A percentile compares a stretch with the other conserved stretches of the same genome.
Evolutionary conservation across 2,888 invertebrate genomes (phyloP).

Genomic region (Hypsopygia costalis): DNA sequence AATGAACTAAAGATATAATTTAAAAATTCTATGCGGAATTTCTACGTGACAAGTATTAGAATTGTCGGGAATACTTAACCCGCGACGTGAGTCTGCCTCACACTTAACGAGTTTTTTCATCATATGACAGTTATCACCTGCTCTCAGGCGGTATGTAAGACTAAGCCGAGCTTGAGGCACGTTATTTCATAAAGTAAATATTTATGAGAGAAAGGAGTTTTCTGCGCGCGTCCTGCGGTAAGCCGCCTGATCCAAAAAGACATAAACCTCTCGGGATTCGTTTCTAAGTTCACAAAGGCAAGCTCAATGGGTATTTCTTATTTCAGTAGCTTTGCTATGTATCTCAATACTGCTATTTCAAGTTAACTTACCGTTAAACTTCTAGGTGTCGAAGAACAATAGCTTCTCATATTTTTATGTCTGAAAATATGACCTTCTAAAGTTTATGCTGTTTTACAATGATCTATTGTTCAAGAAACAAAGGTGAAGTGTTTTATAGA

Average conservation of each 20-base stretch:
- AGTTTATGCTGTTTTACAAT: no score
- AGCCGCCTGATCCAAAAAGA: slow-evolving; percentile 76
- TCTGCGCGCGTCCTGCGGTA: slow-evolving; percentile 62
- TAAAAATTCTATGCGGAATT: no score
- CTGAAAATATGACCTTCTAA: no score
- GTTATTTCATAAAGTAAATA: slow-evolving; percentile 80
- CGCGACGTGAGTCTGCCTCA: no score
- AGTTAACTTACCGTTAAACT: neutral
- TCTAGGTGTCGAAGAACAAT: no score
- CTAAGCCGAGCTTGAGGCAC: slow-evolving; percentile 61
- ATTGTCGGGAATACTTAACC: no score
- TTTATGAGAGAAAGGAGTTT: slow-evolving; percentile 74
- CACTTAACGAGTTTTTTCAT: slow-evolving; percentile 34
- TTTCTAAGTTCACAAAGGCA: slow-evolving; percentile 72
- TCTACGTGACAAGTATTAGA: no score
- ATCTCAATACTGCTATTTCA: slow-evolving; percentile 1
- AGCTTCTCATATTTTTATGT: no score
- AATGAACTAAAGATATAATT: no score
- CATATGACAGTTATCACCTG: slow-evolving; percentile 67
- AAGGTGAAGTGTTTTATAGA: no score
- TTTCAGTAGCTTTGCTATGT: slow-evolving; percentile 29
- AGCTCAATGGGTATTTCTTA: slow-evolving; percentile 52
- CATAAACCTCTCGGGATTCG: slow-evolving; percentile 75
- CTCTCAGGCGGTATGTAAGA: slow-evolving; percentile 53
- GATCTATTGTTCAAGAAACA: no score